Base-by-base conservation (phyloP, 2,113 vertebrate genomes). In the Amphilophus citrinellus region DNA sequence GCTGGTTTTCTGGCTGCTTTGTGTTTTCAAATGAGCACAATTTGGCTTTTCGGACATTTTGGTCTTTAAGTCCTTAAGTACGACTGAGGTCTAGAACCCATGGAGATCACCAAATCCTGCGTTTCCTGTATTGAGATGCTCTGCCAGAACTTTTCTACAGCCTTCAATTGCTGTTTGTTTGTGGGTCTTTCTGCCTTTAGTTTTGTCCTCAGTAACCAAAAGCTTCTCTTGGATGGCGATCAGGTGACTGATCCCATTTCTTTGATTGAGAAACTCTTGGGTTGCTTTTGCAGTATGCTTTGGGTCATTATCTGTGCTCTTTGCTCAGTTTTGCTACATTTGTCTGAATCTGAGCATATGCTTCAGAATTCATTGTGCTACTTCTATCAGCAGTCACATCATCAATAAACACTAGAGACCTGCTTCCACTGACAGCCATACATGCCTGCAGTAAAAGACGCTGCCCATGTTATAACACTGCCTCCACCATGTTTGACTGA, bases 221-320 rank as follows among this genome's bases (percentile, higher is more conserved):
- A 39, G 9, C 8, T 39, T 39, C 8, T 39, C 37, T 39, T 39
- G 37, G 8, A 2, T 10, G 2, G 37, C 6, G 32, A 7, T 35
- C 32, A 39, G 37, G 37, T 39, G 37, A 39, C 37, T 39, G 37
- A 39, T 39, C 5, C 44, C 24, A 32, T 73, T 73, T 73, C 44
- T 53, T 73, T 73, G 24, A 17, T 73, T 47, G 50, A 53, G 24
- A 73, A 53, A 73, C 24, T 53, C 65, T 71, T 50, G 44, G 24
- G 44, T 73, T 73, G 66, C 44, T 53, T 73, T 73, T 73, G 66
- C 66, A 53, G 66, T 53, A 53, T 53, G 44, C 6, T 73, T 53
- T 53, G 44, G 66, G 17, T 53, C 18, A 32, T 50, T 53, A 53
- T 71, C 44, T 71, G 50, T 53, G 44, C 30, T 53, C 15, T 71